Conservation (phyloP, 2,113 vertebrate species). For the Puma concolor region DNA sequence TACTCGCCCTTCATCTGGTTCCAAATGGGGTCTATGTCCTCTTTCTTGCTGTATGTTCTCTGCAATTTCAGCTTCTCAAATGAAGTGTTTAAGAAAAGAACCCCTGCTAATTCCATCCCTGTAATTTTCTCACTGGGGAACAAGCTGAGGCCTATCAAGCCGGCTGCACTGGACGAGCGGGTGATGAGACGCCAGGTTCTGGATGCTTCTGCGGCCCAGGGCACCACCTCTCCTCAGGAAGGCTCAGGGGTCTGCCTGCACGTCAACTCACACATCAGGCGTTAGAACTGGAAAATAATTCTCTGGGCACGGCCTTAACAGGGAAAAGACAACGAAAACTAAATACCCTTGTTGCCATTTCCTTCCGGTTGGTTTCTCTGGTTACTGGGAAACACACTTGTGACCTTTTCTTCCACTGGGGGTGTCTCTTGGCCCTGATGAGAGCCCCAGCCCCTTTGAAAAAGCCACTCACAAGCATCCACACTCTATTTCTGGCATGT, state of each 20-base stretch:
- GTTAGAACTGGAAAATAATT: not conserved
- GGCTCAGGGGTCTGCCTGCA: not conserved
- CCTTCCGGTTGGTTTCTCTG: not conserved
- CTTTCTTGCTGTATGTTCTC: not conserved
- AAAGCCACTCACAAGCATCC: not conserved
- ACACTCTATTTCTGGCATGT: not conserved
- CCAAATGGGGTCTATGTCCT: not conserved
- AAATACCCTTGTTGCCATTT: not conserved
- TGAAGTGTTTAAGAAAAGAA: slow-evolving; percentile 10
- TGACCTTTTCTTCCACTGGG: not conserved
- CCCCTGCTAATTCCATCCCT: not conserved
- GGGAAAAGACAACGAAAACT: not conserved
- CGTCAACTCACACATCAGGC: fast-evolving
- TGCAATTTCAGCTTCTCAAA: slow-evolving; percentile 54
- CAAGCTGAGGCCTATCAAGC: not conserved
- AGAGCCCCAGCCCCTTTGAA: not conserved
- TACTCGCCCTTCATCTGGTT: not conserved
- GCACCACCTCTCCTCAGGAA: not conserved
- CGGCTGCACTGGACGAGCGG: not conserved
- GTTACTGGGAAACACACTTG: not conserved
- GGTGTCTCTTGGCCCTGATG: not conserved
- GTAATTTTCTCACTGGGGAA: slow-evolving; percentile 36
- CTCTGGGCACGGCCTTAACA: not conserved
- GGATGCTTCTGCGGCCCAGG: not conserved
- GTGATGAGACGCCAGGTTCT: not conserved